Conservation (phyloP, 2,888 invertebrate species). For the Epinotia nisella region DNA sequence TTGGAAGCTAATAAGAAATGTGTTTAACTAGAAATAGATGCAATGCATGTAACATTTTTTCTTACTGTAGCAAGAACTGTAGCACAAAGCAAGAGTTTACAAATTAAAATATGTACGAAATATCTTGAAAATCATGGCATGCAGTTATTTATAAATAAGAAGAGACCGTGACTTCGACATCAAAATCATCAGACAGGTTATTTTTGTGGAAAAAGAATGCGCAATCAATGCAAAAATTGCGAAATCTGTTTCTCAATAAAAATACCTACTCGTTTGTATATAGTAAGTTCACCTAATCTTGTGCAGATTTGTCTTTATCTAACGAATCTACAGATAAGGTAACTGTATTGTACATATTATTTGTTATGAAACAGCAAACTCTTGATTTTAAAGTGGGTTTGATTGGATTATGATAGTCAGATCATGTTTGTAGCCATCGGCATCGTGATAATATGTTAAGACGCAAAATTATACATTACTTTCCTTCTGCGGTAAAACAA, state of each 20-base stretch:
- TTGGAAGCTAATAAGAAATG: too few relatives aligned
- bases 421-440: neutral
- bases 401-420: too few relatives aligned
- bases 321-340: neutral
- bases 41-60: too few relatives aligned
- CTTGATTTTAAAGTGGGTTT: neutral
- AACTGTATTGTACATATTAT: neutral
- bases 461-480: neutral
- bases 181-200: neutral
- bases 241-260: neutral
- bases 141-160: too few relatives aligned
- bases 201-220: neutral
- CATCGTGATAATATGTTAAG: neutral
- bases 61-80: too few relatives aligned
- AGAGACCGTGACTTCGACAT: neutral
- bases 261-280: neutral
- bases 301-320: neutral
- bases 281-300: neutral
- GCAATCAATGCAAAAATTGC: neutral
- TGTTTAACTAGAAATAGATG: too few relatives aligned
- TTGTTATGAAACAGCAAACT: neutral
- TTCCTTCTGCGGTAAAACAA: too few relatives aligned
- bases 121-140: too few relatives aligned
- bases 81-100: too few relatives aligned
- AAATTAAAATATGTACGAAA: too few relatives aligned